phyloP scores from a whole-genome alignment of 2,797 vertebrate species.

The Pseudochromis fuscus region DNA sequence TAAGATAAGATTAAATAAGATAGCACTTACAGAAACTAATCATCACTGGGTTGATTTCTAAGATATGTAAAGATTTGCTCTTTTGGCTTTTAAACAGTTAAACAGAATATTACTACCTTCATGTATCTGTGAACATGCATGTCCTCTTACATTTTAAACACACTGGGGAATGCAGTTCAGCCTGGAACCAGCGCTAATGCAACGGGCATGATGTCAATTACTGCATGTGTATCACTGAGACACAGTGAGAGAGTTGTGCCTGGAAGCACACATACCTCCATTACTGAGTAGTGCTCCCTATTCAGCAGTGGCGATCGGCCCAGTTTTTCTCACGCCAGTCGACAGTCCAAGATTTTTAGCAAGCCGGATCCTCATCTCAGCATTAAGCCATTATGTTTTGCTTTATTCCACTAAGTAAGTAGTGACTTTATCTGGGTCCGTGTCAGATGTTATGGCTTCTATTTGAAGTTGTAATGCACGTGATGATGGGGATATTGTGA shows the following conservation, averaged over 20 bases:
- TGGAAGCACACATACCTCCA: conserved; percentile 25
- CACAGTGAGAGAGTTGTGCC: conserved; percentile 24
- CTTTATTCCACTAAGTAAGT: conserved; percentile 14
- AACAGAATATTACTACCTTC: background rate
- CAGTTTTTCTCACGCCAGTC: conserved; percentile 24
- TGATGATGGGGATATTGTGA: background rate
- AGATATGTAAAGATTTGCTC: too few relatives aligned
- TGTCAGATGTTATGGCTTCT: conserved; percentile 10
- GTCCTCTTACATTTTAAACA: conserved; percentile 12
- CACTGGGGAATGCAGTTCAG: conserved; percentile 44
- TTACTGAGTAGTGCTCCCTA: conserved; percentile 31
- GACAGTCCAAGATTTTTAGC: conserved; percentile 1
- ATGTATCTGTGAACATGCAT: background rate
- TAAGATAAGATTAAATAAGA: too few relatives aligned
- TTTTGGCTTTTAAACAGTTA: background rate
- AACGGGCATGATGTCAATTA: conserved; percentile 78
- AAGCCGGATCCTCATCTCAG: conserved; percentile 2
- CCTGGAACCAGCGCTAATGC: conserved; percentile 62
- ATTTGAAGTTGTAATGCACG: conserved; percentile 6
- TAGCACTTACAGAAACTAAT: background rate
- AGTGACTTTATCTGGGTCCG: conserved; percentile 24
- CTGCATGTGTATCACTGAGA: conserved; percentile 40
- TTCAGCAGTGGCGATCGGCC: conserved; percentile 28
- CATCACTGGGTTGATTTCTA: background rate
- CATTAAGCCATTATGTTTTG: conserved; percentile 11